Evolutionary conservation across 2,113 vertebrate species (phyloP).

Genomic region (Cranoglanis bouderius): DNA sequence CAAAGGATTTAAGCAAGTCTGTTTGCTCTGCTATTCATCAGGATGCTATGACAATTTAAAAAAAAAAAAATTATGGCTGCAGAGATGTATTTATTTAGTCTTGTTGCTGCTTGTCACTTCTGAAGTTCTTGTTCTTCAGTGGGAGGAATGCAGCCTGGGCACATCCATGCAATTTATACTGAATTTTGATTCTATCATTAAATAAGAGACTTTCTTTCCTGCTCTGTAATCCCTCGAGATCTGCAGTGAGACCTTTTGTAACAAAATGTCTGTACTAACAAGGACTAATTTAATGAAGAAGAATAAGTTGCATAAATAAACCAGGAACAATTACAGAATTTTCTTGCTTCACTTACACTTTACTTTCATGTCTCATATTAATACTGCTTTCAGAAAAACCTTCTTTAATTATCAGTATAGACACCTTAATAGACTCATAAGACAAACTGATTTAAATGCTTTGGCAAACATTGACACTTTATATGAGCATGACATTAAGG

Average conservation of each 20-base stretch:
- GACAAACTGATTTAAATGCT: conserved; percentile 3
- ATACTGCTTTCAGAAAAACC: background rate
- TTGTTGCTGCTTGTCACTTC: background rate
- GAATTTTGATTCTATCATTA: background rate
- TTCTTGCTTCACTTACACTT: background rate
- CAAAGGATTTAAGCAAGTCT: conserved; percentile 19
- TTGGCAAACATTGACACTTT: background rate
- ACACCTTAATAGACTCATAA: background rate
- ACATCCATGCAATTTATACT: conserved; percentile 11
- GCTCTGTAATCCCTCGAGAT: conserved; percentile 4
- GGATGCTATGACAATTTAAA: background rate
- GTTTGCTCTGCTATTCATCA: background rate
- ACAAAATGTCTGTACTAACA: background rate
- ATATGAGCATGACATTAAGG: background rate
- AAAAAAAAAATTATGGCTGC: background rate
- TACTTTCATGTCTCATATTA: background rate
- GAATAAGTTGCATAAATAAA: background rate
- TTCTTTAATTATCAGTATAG: background rate
- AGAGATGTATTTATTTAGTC: conserved; percentile 16
- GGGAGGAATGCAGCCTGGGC: conserved; percentile 1
- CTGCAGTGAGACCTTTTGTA: background rate
- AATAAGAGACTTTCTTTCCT: background rate
- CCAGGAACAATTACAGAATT: background rate
- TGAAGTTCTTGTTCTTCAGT: conserved; percentile 20
- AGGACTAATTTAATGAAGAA: background rate